Percentiles rank a stretch among this genome's conserved stretches.
phyloP scores from a whole-genome alignment of 2,113 vertebrate genomes.

The Danio rerio region DNA sequence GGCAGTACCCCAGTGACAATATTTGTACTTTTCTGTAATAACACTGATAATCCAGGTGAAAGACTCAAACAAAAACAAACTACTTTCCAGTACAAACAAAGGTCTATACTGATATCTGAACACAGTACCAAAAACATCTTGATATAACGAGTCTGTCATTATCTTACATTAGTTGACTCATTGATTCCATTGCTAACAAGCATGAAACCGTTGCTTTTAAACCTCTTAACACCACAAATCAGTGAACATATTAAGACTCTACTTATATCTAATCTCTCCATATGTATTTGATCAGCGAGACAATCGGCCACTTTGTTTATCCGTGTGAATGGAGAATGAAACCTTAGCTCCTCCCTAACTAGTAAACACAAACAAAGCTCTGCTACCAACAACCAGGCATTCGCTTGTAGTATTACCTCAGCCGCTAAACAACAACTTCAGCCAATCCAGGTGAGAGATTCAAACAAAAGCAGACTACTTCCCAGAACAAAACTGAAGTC shows the following conservation, averaged over 20 bases:
- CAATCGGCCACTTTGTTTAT: conserved; percentile 62
- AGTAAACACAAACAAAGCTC: background rate
- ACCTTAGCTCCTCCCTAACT: background rate
- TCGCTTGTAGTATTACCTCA: background rate
- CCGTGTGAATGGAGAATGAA: background rate
- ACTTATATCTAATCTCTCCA: conserved; percentile 80
- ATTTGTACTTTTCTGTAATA: too few species aligned
- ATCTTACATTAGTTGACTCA: conserved; percentile 70
- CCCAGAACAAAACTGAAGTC: background rate
- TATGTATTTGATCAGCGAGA: conserved; percentile 74
- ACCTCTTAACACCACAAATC: conserved; percentile 81
- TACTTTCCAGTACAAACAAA: background rate
- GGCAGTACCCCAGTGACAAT: too few species aligned
- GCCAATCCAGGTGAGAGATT: background rate
- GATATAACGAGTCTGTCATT: conserved; percentile 43
- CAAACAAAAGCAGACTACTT: background rate
- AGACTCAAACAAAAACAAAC: background rate
- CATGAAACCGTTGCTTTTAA: conserved; percentile 79
- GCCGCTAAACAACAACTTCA: background rate
- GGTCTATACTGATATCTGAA: background rate
- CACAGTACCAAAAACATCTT: background rate
- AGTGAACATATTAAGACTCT: conserved; percentile 70
- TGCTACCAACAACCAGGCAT: background rate
- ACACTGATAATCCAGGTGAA: background rate
- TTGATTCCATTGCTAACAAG: conserved; percentile 78